Evolutionary conservation across 2,888 invertebrate genomes (phyloP), one percentile per base, ranked within the genome.

Genomic region (Thereva unica): DNA sequence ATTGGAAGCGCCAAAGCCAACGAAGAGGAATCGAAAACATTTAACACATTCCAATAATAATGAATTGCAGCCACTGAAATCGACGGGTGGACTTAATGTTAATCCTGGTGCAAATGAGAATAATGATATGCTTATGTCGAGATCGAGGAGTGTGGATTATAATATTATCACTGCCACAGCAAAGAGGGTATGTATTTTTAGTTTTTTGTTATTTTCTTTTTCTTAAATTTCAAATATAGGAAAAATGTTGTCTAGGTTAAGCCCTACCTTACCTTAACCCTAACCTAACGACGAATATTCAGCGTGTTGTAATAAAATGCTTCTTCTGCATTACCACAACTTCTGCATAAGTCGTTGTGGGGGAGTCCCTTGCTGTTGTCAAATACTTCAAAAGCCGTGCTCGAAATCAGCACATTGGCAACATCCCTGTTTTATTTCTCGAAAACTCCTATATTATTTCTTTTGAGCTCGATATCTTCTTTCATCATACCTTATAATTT

Each of bases 1-100:
- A 0, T 83, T 97, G 59, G 84, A 87, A 74, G 76, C 75, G 12
- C 74, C 77, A 2, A 70, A 68, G 67, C 4, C 1, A 66, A 67
- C 3, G 68, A 68, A 40, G 73, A 74, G n/a, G 8, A 66, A 45
- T 66, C 63, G 5, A 78, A 76, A 55, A 66, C 75, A 76, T 4
- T 75, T 76, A 56, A 71, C 73, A 44, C 72, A 78, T 66, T 74
- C 75, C 3, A 78, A 76, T 23, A 71, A 72, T 12, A 76, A 75
- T 3, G 80, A 80, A 23, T 61, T 80, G 66, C 75, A 75, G 53
- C 80, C 79, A 0, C 71, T 80, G 3, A 78, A 78, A 35, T 56
- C 71, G 1, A 73, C 64, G 37, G 5, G 41, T 8, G 69, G 69
- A n/a, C 52, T 63, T 34, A 65, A 42, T 10, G 10, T 4, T 9